Evolutionary conservation across 2,797 vertebrate species (phyloP).

Genomic region (Silurus lanzhouensis): DNA sequence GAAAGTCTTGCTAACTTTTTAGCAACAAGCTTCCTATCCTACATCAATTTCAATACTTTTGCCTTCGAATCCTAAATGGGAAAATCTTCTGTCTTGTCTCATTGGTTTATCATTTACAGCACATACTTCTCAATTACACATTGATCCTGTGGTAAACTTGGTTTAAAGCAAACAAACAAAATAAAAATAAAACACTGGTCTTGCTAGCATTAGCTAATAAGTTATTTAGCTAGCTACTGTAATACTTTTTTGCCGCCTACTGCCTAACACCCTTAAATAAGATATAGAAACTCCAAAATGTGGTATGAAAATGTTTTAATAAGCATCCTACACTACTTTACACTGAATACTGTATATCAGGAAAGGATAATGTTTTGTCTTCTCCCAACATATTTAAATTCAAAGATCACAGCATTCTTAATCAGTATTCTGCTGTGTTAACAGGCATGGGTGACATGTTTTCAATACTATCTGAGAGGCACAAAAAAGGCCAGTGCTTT

Average conservation of each 20-base stretch:
- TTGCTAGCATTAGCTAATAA: background rate
- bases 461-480: constrained; percentile 22
- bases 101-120: background rate
- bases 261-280: too few species aligned
- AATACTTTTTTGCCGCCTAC: too few species aligned
- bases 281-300: too few species aligned
- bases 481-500: constrained; percentile 17
- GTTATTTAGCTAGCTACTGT: background rate
- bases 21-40: background rate
- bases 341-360: background rate
- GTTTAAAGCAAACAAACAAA: too few species aligned
- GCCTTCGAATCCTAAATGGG: background rate
- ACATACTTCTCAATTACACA: background rate
- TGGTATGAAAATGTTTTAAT: background rate
- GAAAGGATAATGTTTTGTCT: background rate
- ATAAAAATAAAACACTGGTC: background rate
- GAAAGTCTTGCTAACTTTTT: background rate
- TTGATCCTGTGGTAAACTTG: background rate
- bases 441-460: constrained; percentile 17
- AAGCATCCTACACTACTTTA: background rate
- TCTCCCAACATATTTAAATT: background rate
- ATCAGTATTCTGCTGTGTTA: constrained; percentile 28
- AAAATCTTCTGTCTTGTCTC: background rate
- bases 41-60: background rate
- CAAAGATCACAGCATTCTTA: background rate